Evolutionary conservation across 2,888 invertebrate genomes (phyloP), one percentile per base, ranked within the genome.

Genomic region (Agrotis segetum): DNA sequence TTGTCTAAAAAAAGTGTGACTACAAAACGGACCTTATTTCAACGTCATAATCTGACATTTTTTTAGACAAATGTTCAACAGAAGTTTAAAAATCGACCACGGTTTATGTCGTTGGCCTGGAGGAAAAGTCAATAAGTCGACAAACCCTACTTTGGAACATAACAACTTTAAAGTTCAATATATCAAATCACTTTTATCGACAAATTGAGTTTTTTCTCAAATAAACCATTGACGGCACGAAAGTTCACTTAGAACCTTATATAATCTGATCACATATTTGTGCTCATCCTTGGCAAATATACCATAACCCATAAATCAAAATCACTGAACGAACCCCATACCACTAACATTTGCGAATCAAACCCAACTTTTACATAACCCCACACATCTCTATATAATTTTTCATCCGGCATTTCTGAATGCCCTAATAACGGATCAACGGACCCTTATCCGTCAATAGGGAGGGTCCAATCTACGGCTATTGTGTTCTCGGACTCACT

Each of bases 381-480:
- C 44, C 21, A 44, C 34, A 68, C 49, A 21, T 66, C 17, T 71
- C 61, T 52, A 71, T 64, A 74, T 70, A 73, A 74, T 72, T 71
- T 71, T 79, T 79, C 77, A 76, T 79, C 76, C 75, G 69, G 71
- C 56, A 52, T 17, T 62, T 64, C 24, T 78, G 84, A 85, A 78
- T 79, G 67, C 64, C 67, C 70, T 69, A 81, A 83, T 85, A 83
- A 77, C 56, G 76, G 78, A 70, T 71, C 74, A 49, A 66, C 62
- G 60, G 70, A 65, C 75, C 79, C 73, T 74, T 77, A 79, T 85
- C 67, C 73, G 63, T 75, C 84, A 79, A 85, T 74, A 59, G 55
- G 55, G 59, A 34, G 74, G 50, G 67, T 69, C 74, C 85, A 85
- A 86, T 86, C 77, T 86, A 72, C 46, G 68, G 70, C 77, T 66